Conservation (phyloP, 1,140 invertebrate genomes). For the Pinna nobilis region DNA sequence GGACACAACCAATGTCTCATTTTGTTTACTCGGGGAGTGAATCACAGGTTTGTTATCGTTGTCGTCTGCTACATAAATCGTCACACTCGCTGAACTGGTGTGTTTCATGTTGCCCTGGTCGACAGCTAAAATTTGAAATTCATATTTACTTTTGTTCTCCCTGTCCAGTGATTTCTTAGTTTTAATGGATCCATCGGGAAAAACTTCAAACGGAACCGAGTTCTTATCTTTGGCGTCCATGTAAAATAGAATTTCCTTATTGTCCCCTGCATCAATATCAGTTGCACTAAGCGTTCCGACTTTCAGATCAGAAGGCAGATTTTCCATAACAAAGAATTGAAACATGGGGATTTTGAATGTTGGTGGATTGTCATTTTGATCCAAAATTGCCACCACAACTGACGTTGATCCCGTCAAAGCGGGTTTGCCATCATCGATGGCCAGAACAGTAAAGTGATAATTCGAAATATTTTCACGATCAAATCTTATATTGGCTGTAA, state of each 20-base stretch:
- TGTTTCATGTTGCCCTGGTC: constrained; percentile 59
- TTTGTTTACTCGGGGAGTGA: constrained; percentile 42
- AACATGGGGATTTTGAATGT: constrained; percentile 90
- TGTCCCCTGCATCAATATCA: constrained; percentile 72
- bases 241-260: constrained; percentile 47
- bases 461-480: constrained; percentile 46
- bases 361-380: constrained; percentile 81
- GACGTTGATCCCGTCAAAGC: constrained; percentile 62
- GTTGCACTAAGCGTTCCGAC: constrained; percentile 78
- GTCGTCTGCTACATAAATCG: constrained; percentile 55
- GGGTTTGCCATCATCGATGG: constrained; percentile 78
- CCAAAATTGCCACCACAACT: constrained; percentile 77
- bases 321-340: constrained; percentile 89
- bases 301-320: constrained; percentile 90
- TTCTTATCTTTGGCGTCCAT: constrained; percentile 24
- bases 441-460: constrained; percentile 47
- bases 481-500: constrained; percentile 41
- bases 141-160: constrained; percentile 39
- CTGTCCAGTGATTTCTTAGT: constrained; percentile 51
- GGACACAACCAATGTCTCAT: constrained; percentile 36
- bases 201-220: constrained; percentile 47
- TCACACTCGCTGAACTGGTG: constrained; percentile 70
- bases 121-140: constrained; percentile 51
- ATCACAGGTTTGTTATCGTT: constrained; percentile 65
- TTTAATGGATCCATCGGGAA: constrained; percentile 49